phyloP scores from a whole-genome alignment of 35 echinoderm and acorn worm species.

The Ophiothrix spiculata region DNA sequence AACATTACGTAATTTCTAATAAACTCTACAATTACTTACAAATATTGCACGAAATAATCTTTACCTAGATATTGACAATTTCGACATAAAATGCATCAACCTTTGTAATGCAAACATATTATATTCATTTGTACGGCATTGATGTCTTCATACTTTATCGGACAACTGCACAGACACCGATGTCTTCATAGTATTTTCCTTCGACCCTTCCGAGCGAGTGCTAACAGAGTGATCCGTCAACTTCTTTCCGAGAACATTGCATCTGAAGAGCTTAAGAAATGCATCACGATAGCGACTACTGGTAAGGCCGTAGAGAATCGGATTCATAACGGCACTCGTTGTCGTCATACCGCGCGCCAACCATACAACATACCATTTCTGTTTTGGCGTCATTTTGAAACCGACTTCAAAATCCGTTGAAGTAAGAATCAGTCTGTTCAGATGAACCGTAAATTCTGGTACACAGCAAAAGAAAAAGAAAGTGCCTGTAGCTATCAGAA shows the following conservation, averaged over 20 bases:
- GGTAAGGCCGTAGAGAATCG: not conserved
- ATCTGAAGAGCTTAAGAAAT: not conserved
- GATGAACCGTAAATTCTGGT: not conserved
- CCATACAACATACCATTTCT: conserved; percentile 2
- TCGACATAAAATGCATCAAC: too few relatives aligned
- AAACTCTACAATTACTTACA: too few relatives aligned
- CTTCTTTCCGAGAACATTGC: not conserved
- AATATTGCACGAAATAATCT: too few relatives aligned
- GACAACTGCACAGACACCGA: too few relatives aligned
- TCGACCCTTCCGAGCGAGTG: not conserved
- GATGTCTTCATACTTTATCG: too few relatives aligned
- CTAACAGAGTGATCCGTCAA: too few relatives aligned
- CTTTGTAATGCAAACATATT: too few relatives aligned
- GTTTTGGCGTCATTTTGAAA: not conserved
- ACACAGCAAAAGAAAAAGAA: not conserved
- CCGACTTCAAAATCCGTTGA: not conserved
- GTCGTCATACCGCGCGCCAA: not conserved
- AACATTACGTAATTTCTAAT: too few relatives aligned
- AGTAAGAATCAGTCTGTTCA: not conserved
- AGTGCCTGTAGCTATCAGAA: not conserved
- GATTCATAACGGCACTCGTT: not conserved
- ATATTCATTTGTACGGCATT: too few relatives aligned
- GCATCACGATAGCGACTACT: not conserved
- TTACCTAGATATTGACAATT: too few relatives aligned
- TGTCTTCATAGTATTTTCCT: too few relatives aligned